Conservation (phyloP, 1,140 invertebrate genomes). For the Cydia splendana region DNA sequence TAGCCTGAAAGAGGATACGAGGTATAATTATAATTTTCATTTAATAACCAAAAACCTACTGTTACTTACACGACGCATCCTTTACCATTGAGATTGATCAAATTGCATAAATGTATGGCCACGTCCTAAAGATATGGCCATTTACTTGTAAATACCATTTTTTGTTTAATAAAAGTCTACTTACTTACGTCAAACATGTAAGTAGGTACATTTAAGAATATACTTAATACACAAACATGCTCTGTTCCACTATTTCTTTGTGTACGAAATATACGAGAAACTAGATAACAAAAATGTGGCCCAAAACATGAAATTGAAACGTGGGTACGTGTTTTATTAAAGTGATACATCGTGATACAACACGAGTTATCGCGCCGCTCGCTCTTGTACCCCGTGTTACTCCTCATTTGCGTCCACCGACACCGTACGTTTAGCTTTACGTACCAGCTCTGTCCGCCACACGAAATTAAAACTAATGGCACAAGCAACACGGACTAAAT, state of each 20-base stretch:
- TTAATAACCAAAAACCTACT: no score
- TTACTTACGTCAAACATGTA: no score
- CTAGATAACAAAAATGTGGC: not conserved
- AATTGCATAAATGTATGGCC: no score
- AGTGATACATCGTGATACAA: constrained; percentile 27
- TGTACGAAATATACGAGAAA: not conserved
- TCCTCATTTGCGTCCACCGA: constrained; percentile 65
- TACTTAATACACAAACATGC: not conserved
- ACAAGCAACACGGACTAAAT: constrained; percentile 54
- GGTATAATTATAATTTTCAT: no score
- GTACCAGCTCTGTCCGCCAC: constrained; percentile 48
- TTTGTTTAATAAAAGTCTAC: no score
- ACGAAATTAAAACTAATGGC: constrained; percentile 65
- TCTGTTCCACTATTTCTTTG: not conserved
- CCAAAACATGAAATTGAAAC: constrained; percentile 11
- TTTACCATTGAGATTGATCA: no score
- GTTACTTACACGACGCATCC: no score
- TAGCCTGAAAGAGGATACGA: no score
- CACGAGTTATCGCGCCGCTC: constrained; percentile 25
- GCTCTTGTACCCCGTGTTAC: constrained; percentile 35
- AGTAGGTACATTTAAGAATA: no score
- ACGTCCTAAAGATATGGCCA: no score
- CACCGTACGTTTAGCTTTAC: constrained; percentile 64
- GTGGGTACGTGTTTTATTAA: constrained; percentile 26
- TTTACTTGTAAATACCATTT: no score